phyloP scores from a whole-genome alignment of 2,113 vertebrate species.

The Varanus salvator region DNA sequence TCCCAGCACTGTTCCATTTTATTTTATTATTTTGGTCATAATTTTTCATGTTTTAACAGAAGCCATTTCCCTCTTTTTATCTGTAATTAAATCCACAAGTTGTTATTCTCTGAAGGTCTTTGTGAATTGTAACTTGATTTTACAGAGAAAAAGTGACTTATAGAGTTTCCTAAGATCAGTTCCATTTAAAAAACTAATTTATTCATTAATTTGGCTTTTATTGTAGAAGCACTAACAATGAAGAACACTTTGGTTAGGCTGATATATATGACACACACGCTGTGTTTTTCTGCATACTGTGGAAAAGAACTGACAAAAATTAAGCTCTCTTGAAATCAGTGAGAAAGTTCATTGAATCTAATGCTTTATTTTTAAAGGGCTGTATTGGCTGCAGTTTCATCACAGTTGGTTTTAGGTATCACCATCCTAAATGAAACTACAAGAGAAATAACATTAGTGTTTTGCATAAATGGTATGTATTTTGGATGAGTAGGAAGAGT shows the following conservation, averaged over 20 bases:
- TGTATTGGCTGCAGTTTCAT: background rate
- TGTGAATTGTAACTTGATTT: slow-evolving; percentile 72
- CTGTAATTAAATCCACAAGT: slow-evolving; percentile 80
- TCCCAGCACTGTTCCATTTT: slow-evolving; percentile 53
- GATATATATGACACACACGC: slow-evolving; percentile 34
- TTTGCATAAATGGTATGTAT: background rate
- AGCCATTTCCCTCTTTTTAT: slow-evolving; percentile 75
- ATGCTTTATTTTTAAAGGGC: background rate
- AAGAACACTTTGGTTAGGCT: slow-evolving; percentile 53
- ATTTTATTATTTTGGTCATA: slow-evolving; percentile 50
- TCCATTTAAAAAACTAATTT: slow-evolving; percentile 67
- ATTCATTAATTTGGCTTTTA: slow-evolving; percentile 65
- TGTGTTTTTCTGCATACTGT: slow-evolving; percentile 47
- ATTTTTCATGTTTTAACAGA: slow-evolving; percentile 66
- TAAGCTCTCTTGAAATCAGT: background rate
- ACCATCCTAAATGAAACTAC: background rate
- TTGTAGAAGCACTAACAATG: slow-evolving; percentile 65
- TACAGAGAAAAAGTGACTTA: slow-evolving; percentile 66
- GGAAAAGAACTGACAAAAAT: background rate
- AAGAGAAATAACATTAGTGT: background rate
- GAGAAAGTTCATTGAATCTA: background rate
- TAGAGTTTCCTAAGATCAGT: slow-evolving; percentile 65
- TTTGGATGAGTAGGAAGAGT: background rate
- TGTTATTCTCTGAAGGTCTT: slow-evolving; percentile 73
- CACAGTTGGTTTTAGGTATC: background rate